A percentile compares a stretch with the other conserved stretches of the same genome.
Conservation (phyloP, 2,888 invertebrate genomes). For the Drosophila glabriapex region DNA sequence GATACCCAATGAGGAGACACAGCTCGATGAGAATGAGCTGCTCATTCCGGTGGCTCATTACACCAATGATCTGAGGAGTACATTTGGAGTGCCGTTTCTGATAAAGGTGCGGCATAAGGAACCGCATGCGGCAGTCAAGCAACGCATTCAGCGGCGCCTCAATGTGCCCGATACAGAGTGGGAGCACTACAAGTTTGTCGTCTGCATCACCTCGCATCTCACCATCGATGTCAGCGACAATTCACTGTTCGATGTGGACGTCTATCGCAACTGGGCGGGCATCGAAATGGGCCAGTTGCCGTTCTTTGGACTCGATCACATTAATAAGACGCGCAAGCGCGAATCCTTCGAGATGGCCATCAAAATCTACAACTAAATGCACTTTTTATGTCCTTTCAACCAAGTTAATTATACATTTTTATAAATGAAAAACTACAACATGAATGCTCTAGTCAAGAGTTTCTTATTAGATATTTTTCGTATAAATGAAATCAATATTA, state of each 20-base stretch:
- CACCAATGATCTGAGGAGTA: conserved; percentile 96
- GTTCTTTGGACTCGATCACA: conserved; percentile 98
- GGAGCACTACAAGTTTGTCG: conserved; percentile 98
- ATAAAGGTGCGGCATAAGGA: conserved; percentile 96
- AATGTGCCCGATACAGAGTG: conserved; percentile 98
- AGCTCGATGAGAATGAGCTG: conserved; percentile 92
- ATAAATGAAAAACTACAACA: not conserved
- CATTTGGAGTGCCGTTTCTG: conserved; percentile 97
- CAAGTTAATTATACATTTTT: not conserved
- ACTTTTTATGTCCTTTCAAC: not conserved
- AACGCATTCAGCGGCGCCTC: conserved; percentile 95
- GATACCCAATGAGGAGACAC: conserved; percentile 95
- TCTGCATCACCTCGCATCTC: conserved; percentile 92
- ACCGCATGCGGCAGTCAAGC: conserved; percentile 93
- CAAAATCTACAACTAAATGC: conserved; percentile 97
- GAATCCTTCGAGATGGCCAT: conserved; percentile 99
- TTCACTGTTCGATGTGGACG: conserved; percentile 76
- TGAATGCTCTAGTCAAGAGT: too few species aligned
- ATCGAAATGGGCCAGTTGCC: conserved; percentile 87
- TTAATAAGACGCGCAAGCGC: conserved; percentile 98
- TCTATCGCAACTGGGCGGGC: conserved; percentile 85
- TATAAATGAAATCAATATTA: not conserved
- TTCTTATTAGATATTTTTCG: not conserved
- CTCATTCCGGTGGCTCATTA: conserved; percentile 98
- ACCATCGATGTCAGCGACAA: conserved; percentile 92